Evolutionary conservation across 2,797 vertebrate species (phyloP).

Genomic region (Thripadectes ignobilis): DNA sequence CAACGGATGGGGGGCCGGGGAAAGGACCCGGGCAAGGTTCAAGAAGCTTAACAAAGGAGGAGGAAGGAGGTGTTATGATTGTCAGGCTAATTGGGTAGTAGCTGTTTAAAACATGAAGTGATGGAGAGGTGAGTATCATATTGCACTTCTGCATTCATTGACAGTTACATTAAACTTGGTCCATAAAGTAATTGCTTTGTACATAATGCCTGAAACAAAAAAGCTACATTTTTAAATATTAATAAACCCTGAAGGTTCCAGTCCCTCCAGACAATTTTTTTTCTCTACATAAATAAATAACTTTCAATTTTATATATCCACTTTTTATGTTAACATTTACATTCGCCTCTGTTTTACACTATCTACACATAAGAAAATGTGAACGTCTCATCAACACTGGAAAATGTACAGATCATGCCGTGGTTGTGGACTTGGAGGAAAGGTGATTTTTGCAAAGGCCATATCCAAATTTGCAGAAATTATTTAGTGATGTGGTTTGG

Average conservation of each 20-base stretch:
- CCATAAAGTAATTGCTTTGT: constrained; percentile 82
- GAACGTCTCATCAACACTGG: constrained; percentile 8
- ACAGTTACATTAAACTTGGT: constrained; percentile 82
- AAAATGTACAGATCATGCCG: constrained; percentile 35
- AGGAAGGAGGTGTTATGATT: constrained; percentile 79
- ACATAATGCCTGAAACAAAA: constrained; percentile 78
- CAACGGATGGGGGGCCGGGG: neutral
- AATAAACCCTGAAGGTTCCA: constrained; percentile 84
- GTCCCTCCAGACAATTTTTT: constrained; percentile 68
- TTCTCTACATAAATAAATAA: constrained; percentile 90
- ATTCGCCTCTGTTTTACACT: constrained; percentile 80
- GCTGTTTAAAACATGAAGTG: constrained; percentile 35
- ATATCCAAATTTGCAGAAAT: constrained; percentile 57
- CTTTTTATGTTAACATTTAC: constrained; percentile 82
- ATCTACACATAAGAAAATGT: constrained; percentile 82
- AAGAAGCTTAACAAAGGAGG: constrained; percentile 40
- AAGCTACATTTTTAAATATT: constrained; percentile 81
- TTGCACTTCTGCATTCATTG: constrained; percentile 85
- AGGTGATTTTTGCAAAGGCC: constrained; percentile 67
- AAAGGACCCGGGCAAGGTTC: neutral
- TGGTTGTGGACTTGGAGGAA: constrained; percentile 57
- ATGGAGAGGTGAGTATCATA: constrained; percentile 75
- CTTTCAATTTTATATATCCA: constrained; percentile 80
- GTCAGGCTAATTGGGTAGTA: constrained; percentile 77
- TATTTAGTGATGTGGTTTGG: neutral